Base-by-base conservation (phyloP, 2,113 vertebrate species). In the Corvus cornix region DNA sequence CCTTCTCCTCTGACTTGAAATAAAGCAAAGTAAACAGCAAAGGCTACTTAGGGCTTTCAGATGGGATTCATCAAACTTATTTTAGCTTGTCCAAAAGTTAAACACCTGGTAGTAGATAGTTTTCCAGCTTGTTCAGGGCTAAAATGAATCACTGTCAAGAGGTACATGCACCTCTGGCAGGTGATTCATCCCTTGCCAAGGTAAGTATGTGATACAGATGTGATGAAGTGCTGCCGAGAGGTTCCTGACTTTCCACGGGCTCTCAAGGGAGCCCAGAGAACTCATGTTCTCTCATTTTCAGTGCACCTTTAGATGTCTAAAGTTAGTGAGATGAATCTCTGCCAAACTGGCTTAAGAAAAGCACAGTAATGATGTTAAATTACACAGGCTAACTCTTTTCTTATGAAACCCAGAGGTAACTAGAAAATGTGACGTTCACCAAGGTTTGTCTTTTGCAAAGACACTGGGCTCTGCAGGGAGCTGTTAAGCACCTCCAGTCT, bases 131-230 rank as follows among this genome's bases (percentile, higher is more conserved):
- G 69, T 58, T 90, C 51, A 39, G 72, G n/a, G 51, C 70, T 92
- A 43, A 86, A 95, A 86, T 86, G 26, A 74, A 92, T 88, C 53
- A 58, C n/a, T 92, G 72, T 66, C 85, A 83, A 37, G 90, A 74
- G 41, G 46, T 80, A 33, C 16, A 33, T 83, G 92, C 72, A 94
- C 59, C 79, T 90, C 68, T 4, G 22, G 67, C 64, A 90, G 55
- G 90, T 84, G 85, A 94, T 84, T 95, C 51, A 92, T 95, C 93
- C 72, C 30, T 89, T 86, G 90, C 86, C 92, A 96, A 69, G 46
- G 37, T 80, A 80, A 77, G n/a, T 55, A 74, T 86, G 49, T 63
- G 51, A 74, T 74, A 63, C 78, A 95, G 85, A 92, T 90, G 76
- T 90, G 85, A 86, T 77, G 76, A 95, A 95, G 72, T 95, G 92